Conservation (phyloP, 2,113 vertebrate genomes). For the Apodemus speciosus region DNA sequence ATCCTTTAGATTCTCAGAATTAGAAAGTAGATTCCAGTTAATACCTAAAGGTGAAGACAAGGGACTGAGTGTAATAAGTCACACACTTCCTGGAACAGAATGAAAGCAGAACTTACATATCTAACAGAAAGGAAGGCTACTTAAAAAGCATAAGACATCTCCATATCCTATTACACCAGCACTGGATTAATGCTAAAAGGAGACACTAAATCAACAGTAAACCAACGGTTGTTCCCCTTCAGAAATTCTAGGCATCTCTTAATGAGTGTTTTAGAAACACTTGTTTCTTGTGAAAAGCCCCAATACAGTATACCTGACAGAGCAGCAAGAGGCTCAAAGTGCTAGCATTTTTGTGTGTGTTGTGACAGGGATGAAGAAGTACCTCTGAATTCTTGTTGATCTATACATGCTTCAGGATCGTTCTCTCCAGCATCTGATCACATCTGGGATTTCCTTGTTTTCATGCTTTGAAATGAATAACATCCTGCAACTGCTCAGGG, state of each 20-base stretch:
- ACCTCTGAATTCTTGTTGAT: not conserved
- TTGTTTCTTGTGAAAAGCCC: not conserved
- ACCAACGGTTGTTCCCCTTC: fast-evolving
- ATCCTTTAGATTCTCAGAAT: slow-evolving; percentile 52
- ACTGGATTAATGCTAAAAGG: not conserved
- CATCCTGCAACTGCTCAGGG: not conserved
- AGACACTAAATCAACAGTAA: not conserved
- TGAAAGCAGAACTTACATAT: not conserved
- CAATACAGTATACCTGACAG: not conserved
- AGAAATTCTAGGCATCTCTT: not conserved
- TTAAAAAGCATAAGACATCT: not conserved
- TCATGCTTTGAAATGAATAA: not conserved
- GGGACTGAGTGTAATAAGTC: not conserved
- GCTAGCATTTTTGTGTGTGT: not conserved
- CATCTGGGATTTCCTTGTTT: not conserved
- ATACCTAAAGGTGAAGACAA: slow-evolving; percentile 13
- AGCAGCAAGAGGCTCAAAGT: not conserved
- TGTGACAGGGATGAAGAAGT: not conserved
- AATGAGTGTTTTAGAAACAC: not conserved
- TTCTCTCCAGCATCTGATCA: not conserved
- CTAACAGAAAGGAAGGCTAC: not conserved
- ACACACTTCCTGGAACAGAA: not conserved
- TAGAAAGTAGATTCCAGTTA: slow-evolving; percentile 63
- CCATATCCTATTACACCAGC: not conserved
- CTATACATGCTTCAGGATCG: not conserved